Conservation (phyloP, 2,797 vertebrate genomes). For the Melopsittacus undulatus region DNA sequence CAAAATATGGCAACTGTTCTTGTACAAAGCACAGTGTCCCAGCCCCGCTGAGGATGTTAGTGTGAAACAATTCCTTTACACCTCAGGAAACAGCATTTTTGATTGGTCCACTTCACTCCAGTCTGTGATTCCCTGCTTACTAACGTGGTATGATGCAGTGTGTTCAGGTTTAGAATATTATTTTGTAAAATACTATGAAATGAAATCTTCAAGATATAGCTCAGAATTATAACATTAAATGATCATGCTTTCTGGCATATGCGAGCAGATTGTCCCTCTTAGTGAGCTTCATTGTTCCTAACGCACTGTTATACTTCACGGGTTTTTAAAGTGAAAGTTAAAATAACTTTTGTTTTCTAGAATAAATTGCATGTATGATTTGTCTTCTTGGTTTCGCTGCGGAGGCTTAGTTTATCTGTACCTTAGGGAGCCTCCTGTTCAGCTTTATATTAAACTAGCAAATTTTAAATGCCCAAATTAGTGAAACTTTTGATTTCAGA, state of each 20-base stretch:
- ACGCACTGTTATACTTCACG: neutral
- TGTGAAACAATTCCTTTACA: neutral
- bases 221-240: slow-evolving; percentile 47
- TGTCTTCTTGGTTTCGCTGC: slow-evolving; percentile 38
- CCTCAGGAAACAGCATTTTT: slow-evolving; percentile 31
- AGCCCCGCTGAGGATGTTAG: neutral
- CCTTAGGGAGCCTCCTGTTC: slow-evolving; percentile 50
- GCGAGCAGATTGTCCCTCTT: slow-evolving; percentile 22
- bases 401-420: slow-evolving; percentile 31
- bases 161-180: slow-evolving; percentile 44
- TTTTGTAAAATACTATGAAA: slow-evolving; percentile 44
- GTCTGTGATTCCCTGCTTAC: neutral
- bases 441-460: slow-evolving; percentile 50
- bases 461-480: slow-evolving; percentile 22
- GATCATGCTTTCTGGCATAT: slow-evolving; percentile 28
- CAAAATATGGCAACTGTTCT: neutral
- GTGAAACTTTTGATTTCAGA: slow-evolving; percentile 27
- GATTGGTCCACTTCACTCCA: slow-evolving; percentile 12
- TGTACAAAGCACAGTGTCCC: neutral
- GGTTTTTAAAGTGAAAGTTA: slow-evolving; percentile 43
- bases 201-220: slow-evolving; percentile 24
- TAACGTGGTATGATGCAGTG: neutral
- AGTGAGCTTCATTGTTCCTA: slow-evolving; percentile 60
- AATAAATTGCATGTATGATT: slow-evolving; percentile 54
- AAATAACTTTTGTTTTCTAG: slow-evolving; percentile 25